Evolutionary conservation across 2,888 invertebrate genomes (phyloP).

Genomic region (Charanyca ferruginea): DNA sequence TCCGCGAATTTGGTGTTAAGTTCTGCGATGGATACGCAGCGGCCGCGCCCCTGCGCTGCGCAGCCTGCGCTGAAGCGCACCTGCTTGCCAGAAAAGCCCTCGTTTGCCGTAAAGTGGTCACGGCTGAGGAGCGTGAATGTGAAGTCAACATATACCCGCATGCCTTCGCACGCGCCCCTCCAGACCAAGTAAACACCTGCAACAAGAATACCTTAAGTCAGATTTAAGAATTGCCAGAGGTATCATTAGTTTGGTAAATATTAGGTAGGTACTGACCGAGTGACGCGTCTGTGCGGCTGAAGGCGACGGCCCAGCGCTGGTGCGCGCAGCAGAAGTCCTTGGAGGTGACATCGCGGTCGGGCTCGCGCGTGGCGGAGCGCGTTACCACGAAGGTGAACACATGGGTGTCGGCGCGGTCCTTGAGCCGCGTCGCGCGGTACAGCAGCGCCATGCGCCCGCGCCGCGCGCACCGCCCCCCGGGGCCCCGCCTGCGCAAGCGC

Average conservation of each 20-base stretch:
- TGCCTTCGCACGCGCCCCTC: slow-evolving; percentile 94
- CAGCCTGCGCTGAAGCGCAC: slow-evolving; percentile 93
- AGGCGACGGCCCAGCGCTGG: slow-evolving; percentile 96
- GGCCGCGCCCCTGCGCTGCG: slow-evolving; percentile 94
- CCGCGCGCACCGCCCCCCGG: slow-evolving; percentile 86
- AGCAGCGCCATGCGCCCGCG: slow-evolving; percentile 94
- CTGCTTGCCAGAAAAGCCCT: slow-evolving; percentile 95
- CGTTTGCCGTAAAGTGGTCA: slow-evolving; percentile 96
- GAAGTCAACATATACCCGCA: slow-evolving; percentile 95
- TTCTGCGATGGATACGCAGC: slow-evolving; percentile 94
- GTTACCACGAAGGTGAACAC: slow-evolving; percentile 96
- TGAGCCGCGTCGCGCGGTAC: slow-evolving; percentile 95
- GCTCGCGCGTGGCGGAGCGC: slow-evolving; percentile 94
- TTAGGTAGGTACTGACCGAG: slow-evolving; percentile 77
- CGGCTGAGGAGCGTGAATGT: slow-evolving; percentile 95
- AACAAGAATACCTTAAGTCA: slow-evolving; percentile 67
- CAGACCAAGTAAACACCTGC: slow-evolving; percentile 95
- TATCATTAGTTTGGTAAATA: not conserved
- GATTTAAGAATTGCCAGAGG: not conserved
- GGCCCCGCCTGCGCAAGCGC: slow-evolving; percentile 83
- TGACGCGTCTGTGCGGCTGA: slow-evolving; percentile 94
- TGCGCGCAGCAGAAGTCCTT: slow-evolving; percentile 96
- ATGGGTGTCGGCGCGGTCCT: slow-evolving; percentile 95
- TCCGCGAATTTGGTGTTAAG: slow-evolving; percentile 94
- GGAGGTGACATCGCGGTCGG: slow-evolving; percentile 95